Conservation (phyloP, 1,140 invertebrate genomes). For the Nasonia longicornis region DNA sequence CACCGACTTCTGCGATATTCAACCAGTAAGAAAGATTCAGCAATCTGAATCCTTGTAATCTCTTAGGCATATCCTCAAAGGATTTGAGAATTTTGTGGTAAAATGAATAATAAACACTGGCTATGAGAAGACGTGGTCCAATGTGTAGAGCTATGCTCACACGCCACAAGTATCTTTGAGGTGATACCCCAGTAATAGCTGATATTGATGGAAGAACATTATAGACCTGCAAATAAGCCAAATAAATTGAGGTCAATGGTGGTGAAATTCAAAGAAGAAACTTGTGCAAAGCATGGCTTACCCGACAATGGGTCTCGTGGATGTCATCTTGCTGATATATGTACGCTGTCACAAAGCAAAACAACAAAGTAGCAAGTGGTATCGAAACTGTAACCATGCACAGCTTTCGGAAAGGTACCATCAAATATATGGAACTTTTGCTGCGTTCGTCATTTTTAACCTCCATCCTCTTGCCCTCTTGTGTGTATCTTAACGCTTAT, state of each 20-base stretch:
- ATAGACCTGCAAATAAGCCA: conserved; percentile 77
- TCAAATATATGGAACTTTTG: conserved; percentile 66
- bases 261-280: conserved; percentile 45
- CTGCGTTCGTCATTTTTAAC: conserved; percentile 62
- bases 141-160: conserved; percentile 91
- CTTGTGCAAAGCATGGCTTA: conserved; percentile 66
- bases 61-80: conserved; percentile 69
- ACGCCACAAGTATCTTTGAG: conserved; percentile 92
- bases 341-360: conserved; percentile 88
- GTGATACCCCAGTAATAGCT: conserved; percentile 90
- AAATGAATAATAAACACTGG: conserved; percentile 86
- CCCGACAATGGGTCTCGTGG: conserved; percentile 91
- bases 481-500: not conserved
- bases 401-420: conserved; percentile 75
- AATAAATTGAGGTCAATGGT: conserved; percentile 20
- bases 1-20: conserved; percentile 85
- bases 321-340: conserved; percentile 92
- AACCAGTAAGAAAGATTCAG: conserved; percentile 85
- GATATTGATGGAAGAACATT: conserved; percentile 93
- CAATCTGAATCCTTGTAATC: conserved; percentile 70
- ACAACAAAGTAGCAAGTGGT: conserved; percentile 82
- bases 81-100: conserved; percentile 77
- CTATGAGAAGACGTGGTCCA: conserved; percentile 87
- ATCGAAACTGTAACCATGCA: conserved; percentile 84
- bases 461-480: conserved; percentile 59